A percentile compares a stretch with the other conserved stretches of the same genome.
Evolutionary conservation across 2,113 vertebrate species (phyloP).

Genomic region (Atractosteus spatula): DNA sequence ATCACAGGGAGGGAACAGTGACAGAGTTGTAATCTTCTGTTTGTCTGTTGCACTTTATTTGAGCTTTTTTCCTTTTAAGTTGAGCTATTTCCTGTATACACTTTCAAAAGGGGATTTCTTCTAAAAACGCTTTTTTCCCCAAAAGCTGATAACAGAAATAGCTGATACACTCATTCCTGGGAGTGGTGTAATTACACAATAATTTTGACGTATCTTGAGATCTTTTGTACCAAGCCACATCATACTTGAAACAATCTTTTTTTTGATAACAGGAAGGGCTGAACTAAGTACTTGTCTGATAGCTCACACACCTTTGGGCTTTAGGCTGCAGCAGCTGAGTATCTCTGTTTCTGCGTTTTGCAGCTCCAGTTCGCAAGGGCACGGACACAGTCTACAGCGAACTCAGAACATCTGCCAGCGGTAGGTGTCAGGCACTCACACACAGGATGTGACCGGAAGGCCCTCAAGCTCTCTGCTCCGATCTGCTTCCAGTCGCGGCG

Average conservation of each 20-base stretch:
- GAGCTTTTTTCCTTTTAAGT: not conserved
- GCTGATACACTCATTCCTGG: constrained; percentile 37
- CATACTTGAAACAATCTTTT: constrained; percentile 33
- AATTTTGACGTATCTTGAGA: constrained; percentile 41
- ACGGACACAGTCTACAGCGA: constrained; percentile 72
- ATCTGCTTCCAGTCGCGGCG: too few species aligned
- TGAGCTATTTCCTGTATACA: constrained; percentile 1
- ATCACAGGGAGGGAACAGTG: too few species aligned
- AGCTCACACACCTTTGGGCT: constrained; percentile 6
- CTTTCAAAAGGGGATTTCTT: constrained; percentile 14
- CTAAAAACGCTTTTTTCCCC: constrained; percentile 30
- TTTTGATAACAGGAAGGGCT: constrained; percentile 66
- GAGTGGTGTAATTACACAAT: constrained; percentile 56
- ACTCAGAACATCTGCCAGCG: constrained; percentile 52
- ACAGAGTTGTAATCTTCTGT: not conserved
- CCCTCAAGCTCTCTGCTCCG: too few species aligned
- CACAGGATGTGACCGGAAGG: too few species aligned
- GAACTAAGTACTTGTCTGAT: constrained; percentile 38
- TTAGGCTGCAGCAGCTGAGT: constrained; percentile 12
- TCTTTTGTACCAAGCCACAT: constrained; percentile 21
- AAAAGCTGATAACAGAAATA: constrained; percentile 40
- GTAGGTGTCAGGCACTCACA: constrained; percentile 40
- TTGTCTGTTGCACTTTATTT: not conserved
- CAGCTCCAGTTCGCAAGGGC: constrained; percentile 61
- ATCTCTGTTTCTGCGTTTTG: constrained; percentile 21